Evolutionary conservation across 1,140 invertebrate species (phyloP), one percentile per base, ranked within the genome.

Genomic region (Papilio dardanus): DNA sequence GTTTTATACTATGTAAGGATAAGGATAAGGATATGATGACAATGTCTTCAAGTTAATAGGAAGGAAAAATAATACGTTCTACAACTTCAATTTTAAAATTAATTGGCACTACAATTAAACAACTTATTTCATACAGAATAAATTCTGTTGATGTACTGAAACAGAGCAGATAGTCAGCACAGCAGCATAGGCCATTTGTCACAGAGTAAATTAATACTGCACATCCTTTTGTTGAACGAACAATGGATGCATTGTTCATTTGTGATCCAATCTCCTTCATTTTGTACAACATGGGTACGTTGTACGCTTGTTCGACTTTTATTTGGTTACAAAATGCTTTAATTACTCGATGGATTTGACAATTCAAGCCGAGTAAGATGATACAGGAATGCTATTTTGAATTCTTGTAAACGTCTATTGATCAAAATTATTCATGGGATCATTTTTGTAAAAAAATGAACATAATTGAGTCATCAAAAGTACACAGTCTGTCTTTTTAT

Each of bases 241-340:
- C 71, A 73, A 73, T 73, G 42, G 14, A 31, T 73, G 71, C 46
- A 58, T 73, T 73, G 71, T 73, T 73, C 71, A 71, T 71, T 71
- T 30, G 68, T 71, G 69, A 71, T 71, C 69, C 69, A 71, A 71
- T 71, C 69, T 71, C 30, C 69, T 71, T 71, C 69, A 71, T 71
- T 71, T 71, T 46, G 69, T 31, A 50, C 66, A 37, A 33, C 66
- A 68, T 37, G 31, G 30, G 66, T 37, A 30, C 33, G 37, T n/a
- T 40, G 67, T 68, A 68, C 67, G 16, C 54, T 62, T 28, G 21
- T 62, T 10, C 30, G 24, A 58, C 54, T 62, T 62, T 62, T 62
- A 28, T 62, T 62, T 62, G 54, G 54, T 28, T 62, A 28, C 54
- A 62, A 30, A 62, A 3, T 62, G 21, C 54, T 62, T 62, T 28